phyloP scores from a whole-genome alignment of 2,113 vertebrate genomes.

The Zosterops pallidus region DNA sequence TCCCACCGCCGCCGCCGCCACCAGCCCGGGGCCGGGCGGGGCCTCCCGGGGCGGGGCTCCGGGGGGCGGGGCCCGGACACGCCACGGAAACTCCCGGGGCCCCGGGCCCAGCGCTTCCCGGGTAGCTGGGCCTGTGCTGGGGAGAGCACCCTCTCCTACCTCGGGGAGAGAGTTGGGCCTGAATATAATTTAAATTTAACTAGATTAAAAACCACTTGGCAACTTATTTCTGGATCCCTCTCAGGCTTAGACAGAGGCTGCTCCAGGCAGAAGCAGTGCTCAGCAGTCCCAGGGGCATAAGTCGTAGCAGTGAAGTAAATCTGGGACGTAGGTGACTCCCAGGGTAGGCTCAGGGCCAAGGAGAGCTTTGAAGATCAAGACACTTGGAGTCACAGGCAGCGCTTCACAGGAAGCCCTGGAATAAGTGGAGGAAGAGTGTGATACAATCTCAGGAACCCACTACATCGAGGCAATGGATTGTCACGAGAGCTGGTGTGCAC shows the following conservation, averaged over 20 bases:
- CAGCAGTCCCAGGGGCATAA: not conserved
- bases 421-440: not conserved
- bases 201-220: not conserved
- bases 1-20: not conserved
- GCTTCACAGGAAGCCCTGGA: constrained; percentile 24
- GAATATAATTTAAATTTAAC: not conserved
- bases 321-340: not conserved
- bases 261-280: not conserved
- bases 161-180: not conserved
- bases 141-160: not conserved
- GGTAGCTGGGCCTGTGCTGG: not conserved
- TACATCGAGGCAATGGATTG: not conserved
- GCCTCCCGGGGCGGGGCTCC: not conserved
- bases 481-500: not conserved
- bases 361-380: not conserved
- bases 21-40: not conserved
- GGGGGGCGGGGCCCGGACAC: not conserved
- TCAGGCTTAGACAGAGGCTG: not conserved
- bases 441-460: constrained; percentile 45
- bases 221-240: not conserved
- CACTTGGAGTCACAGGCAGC: not conserved
- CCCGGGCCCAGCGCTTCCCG: not conserved
- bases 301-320: not conserved
- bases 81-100: not conserved
- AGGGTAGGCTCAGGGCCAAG: not conserved